These are phyloP conservation scores for Bufo bufo DNA, from an alignment of 2,113 vertebrate species.

Conservation along the genomic window DNA sequence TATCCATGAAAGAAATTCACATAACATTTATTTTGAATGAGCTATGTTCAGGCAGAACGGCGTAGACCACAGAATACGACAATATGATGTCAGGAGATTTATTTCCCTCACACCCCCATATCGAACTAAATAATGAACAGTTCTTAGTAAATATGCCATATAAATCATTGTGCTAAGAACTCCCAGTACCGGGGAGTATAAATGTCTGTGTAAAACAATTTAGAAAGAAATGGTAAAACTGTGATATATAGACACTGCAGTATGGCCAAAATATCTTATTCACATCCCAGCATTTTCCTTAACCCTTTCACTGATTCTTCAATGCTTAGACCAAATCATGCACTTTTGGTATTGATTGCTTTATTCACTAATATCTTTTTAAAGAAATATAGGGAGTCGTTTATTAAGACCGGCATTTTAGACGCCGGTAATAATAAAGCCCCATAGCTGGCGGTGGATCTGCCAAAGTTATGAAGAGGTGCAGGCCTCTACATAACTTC, in stretches of 20 bases:
- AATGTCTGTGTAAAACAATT: slow-evolving; percentile 35
- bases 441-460: too few relatives aligned
- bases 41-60: neutral
- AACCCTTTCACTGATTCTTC: too few relatives aligned
- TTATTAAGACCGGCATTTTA: too few relatives aligned
- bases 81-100: neutral
- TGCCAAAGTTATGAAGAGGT: too few relatives aligned
- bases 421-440: too few relatives aligned
- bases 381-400: too few relatives aligned
- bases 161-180: slow-evolving; percentile 39
- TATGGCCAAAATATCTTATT: neutral
- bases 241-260: slow-evolving; percentile 23
- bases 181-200: slow-evolving; percentile 11
- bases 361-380: too few relatives aligned
- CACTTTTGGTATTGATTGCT: too few relatives aligned
- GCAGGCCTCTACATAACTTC: too few relatives aligned
- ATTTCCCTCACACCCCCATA: slow-evolving; percentile 14
- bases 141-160: slow-evolving; percentile 18
- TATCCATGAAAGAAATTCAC: slow-evolving; percentile 14
- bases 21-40: slow-evolving; percentile 2
- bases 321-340: too few relatives aligned
- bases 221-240: slow-evolving; percentile 16
- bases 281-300: too few relatives aligned
- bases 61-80: neutral
- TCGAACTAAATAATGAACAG: slow-evolving; percentile 36